phyloP scores from a whole-genome alignment of 2,113 vertebrate species.

The Dasyprocta punctata region DNA sequence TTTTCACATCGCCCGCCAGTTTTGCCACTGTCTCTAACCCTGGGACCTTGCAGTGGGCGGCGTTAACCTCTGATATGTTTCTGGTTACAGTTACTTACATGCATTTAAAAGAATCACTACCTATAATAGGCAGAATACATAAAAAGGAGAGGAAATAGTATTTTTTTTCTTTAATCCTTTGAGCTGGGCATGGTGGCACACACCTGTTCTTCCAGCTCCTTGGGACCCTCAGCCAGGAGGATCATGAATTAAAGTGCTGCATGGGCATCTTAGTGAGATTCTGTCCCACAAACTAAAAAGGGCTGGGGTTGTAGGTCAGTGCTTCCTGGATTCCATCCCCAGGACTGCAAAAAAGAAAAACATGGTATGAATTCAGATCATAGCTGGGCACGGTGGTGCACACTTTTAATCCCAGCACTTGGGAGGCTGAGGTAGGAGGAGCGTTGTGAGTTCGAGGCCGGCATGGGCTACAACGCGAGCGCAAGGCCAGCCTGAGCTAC shows the following conservation, averaged over 20 bases:
- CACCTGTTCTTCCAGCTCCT: background rate
- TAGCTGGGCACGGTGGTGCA: no score
- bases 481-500: no score
- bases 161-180: background rate
- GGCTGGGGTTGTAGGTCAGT: background rate
- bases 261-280: background rate
- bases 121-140: background rate
- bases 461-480: no score
- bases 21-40: background rate
- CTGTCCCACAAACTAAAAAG: background rate
- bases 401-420: no score
- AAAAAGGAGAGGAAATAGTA: background rate
- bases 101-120: background rate
- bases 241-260: background rate
- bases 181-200: background rate
- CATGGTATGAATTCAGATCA: background rate
- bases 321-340: background rate
- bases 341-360: background rate
- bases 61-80: background rate
- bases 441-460: no score
- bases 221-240: background rate
- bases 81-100: background rate
- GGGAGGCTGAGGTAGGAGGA: no score
- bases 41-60: background rate
- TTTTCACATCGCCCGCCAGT: rapidly evolving